Evolutionary conservation across 2,888 invertebrate genomes (phyloP), one percentile per base, ranked within the genome.

Genomic region (Andrena camellia): DNA sequence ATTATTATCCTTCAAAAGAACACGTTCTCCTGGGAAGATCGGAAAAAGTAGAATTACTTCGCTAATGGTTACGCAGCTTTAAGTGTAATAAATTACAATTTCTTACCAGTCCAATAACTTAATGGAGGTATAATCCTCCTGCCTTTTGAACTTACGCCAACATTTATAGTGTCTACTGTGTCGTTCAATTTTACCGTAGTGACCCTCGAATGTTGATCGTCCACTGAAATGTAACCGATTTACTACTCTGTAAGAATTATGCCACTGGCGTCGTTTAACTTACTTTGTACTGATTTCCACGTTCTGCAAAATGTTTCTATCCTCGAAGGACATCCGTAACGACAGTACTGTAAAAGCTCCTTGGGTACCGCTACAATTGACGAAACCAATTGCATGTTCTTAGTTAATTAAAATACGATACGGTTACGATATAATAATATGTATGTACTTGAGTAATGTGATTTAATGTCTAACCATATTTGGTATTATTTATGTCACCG

Each of bases 291-390:
- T 2, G 6, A 66, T 78, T 76, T 74, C 91, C 92, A 91, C 26
- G 33, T 63, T 66, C 83, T 62, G 54, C 91, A 91, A 88, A 93
- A 92, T n/a, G 85, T 31, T 3, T 89, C 59, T 33, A 93, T 90
- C 10, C 78, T 87, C 10, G 77, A n/a, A n/a, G 93, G 93, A 82
- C 93, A 93, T 35, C 93, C 93, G 50, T 86, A 59, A 57, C 87
- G 88, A 77, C 92, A 93, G 3, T 87, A 76, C 35, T 74, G 87
- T 0, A 88, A n/a, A 59, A 93, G 81, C 62, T 91, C 74, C 60
- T 89, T 91, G 0, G 92, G 92, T 10, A 93, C 72, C 69, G 72
- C 91, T 86, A 50, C 20, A 62, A 42, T 17, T 13, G 5, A 59
- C 2, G 54, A 71, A 48, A 63, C 2, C n/a, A 62, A 26, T 60